These are phyloP conservation scores for Meghimatium bilineatum DNA, from an alignment of 2,888 invertebrate genomes.

Conservation along the genomic window DNA sequence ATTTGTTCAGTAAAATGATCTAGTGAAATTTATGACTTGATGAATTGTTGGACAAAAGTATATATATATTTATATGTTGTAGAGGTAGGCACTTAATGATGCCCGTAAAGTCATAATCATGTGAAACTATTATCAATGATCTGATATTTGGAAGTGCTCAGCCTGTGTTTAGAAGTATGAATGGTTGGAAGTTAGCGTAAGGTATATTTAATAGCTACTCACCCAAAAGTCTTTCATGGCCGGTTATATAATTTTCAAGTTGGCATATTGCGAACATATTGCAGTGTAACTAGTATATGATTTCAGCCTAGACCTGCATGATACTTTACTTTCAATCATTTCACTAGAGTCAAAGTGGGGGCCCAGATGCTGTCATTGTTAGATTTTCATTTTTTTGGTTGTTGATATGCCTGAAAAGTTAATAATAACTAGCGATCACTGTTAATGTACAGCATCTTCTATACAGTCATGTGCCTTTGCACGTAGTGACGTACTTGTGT, in stretches of 20 bases:
- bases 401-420: neutral
- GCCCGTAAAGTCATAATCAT: neutral
- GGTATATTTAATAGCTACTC: constrained; percentile 29
- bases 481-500: constrained; percentile 16
- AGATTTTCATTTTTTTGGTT: neutral
- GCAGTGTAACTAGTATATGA: constrained; percentile 22
- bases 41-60: no score
- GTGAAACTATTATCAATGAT: constrained; percentile 10
- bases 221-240: constrained; percentile 49
- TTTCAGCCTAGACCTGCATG: no score
- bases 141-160: constrained; percentile 1
- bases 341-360: neutral
- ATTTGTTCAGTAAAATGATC: no score
- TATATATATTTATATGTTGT: neutral
- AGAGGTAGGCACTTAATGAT: no score
- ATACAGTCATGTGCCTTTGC: constrained; percentile 47
- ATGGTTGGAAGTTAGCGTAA: constrained; percentile 16
- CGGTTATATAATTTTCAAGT: constrained; percentile 41
- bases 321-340: neutral
- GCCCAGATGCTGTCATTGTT: neutral
- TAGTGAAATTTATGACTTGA: no score
- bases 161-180: neutral
- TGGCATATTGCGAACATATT: constrained; percentile 32
- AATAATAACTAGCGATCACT: neutral
- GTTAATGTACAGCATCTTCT: neutral